A percentile compares a stretch with the other conserved stretches of the same genome.
phyloP scores from a whole-genome alignment of 2,113 vertebrate species.

The Labrus mixtus region DNA sequence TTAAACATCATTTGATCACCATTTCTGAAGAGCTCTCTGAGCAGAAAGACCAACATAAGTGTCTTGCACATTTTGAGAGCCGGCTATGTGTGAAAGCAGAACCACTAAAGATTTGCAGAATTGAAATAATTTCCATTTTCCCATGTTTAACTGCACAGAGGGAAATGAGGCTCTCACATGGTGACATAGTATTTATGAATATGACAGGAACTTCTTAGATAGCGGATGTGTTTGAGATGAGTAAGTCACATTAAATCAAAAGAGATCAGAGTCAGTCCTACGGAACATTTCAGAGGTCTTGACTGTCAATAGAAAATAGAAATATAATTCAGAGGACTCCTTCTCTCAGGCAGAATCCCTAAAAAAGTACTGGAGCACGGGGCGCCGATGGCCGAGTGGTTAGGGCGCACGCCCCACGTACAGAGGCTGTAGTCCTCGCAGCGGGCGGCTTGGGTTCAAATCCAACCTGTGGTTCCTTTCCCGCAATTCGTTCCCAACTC shows the following conservation, averaged over 20 bases:
- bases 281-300: slow-evolving; percentile 3
- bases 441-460: no score
- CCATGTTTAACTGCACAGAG: background rate
- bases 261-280: background rate
- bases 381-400: no score
- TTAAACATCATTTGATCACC: background rate
- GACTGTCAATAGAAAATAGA: background rate
- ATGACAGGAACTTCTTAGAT: background rate
- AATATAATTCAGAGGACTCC: no score
- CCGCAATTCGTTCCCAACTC: no score
- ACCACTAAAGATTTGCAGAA: background rate
- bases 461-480: no score
- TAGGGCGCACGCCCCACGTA: no score
- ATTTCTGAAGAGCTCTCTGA: background rate
- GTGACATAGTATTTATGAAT: slow-evolving; percentile 12
- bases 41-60: no score
- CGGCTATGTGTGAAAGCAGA: background rate
- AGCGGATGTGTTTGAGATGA: background rate
- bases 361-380: no score
- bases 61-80: no score
- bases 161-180: background rate
- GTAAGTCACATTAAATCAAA: slow-evolving; percentile 3
- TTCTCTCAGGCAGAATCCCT: no score
- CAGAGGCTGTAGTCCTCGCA: no score
- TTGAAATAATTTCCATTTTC: background rate